Percentiles rank a stretch among this genome's conserved stretches.
Conservation (phyloP, 2,797 vertebrate species). For the Gouania willdenowi region DNA sequence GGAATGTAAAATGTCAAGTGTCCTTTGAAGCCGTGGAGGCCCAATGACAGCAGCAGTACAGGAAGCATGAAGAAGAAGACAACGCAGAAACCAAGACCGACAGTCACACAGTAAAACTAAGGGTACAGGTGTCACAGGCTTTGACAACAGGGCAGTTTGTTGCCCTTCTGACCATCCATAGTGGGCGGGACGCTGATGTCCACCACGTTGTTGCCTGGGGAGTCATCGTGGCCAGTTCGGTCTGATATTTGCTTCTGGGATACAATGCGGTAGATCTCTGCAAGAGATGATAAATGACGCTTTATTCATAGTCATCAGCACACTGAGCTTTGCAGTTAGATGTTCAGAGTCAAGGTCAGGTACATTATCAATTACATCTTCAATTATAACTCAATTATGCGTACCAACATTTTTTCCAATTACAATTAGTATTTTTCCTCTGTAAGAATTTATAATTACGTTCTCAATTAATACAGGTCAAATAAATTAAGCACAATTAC, state of each 20-base stretch:
- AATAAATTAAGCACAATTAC: too few relatives aligned
- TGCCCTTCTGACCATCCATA: conserved; percentile 89
- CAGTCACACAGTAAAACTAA: conserved; percentile 13
- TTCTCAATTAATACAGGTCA: too few relatives aligned
- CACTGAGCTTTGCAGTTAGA: conserved; percentile 71
- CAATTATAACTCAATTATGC: too few relatives aligned
- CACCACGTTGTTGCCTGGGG: conserved; percentile 92
- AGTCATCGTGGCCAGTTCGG: conserved; percentile 88
- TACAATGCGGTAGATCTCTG: conserved; percentile 97
- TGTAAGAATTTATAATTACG: too few relatives aligned
- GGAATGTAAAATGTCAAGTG: conserved; percentile 71
- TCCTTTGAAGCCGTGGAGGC: conserved; percentile 40
- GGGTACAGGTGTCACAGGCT: conserved; percentile 78
- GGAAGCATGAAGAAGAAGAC: conserved; percentile 51
- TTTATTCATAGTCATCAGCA: background rate
- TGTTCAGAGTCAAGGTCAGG: conserved; percentile 70
- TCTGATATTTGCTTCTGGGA: conserved; percentile 97
- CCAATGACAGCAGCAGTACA: conserved; percentile 50
- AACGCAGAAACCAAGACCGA: conserved; percentile 33
- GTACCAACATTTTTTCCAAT: too few relatives aligned
- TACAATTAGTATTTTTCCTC: too few relatives aligned
- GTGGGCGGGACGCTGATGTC: conserved; percentile 97
- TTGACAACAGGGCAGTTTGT: conserved; percentile 95
- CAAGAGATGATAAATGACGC: conserved; percentile 70
- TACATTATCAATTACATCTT: too few relatives aligned